A percentile compares a stretch with the other conserved stretches of the same genome.
Conservation (phyloP, 1,140 invertebrate species). For the Drosophila tropicalis region DNA sequence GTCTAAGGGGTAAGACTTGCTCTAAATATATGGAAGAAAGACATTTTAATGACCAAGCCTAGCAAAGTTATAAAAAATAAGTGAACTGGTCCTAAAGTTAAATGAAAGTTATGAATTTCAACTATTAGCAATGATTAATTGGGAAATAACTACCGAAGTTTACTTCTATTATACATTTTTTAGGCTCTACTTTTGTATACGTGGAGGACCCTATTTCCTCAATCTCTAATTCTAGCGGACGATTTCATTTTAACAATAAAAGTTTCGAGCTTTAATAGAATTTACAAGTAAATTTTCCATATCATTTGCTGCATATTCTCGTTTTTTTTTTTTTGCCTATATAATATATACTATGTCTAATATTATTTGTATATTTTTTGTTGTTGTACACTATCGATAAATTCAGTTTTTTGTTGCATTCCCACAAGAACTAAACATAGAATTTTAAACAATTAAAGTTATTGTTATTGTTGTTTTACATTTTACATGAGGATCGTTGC, state of each 20-base stretch:
- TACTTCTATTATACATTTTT: no score
- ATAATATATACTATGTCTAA: background rate
- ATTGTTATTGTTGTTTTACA: conserved; percentile 8
- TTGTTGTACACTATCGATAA: conserved; percentile 5
- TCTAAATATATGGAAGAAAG: conserved; percentile 9
- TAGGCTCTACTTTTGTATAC: background rate
- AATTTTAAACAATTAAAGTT: conserved; percentile 7
- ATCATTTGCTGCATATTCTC: background rate
- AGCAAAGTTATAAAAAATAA: background rate
- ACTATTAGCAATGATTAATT: background rate
- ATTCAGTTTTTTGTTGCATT: conserved; percentile 7
- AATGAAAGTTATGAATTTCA: conserved; percentile 30
- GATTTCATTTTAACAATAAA: background rate
- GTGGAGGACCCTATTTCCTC: no score
- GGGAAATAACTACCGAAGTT: background rate
- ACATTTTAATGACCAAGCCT: conserved; percentile 37
- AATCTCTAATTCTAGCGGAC: background rate
- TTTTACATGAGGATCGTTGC: conserved; percentile 13
- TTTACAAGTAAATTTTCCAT: background rate
- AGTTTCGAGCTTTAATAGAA: background rate
- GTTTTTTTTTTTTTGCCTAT: background rate
- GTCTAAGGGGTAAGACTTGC: background rate
- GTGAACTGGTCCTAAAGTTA: conserved; percentile 5
- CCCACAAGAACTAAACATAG: conserved; percentile 3
- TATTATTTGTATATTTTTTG: background rate